Evolutionary conservation across 2,888 invertebrate genomes (phyloP).

Genomic region (Catocala fraxini): DNA sequence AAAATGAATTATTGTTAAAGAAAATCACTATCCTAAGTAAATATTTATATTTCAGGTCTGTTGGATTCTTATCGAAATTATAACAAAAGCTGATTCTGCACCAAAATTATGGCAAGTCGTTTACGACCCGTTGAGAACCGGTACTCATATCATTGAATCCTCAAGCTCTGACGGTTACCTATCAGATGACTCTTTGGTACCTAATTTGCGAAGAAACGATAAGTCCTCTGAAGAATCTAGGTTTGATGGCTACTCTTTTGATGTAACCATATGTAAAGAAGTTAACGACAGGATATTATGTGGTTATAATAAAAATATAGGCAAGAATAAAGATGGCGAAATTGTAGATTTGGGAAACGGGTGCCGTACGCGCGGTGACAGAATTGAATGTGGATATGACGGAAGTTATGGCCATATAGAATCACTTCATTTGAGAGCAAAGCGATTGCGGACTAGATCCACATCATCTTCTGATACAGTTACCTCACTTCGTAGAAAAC

Average conservation of each 20-base stretch:
- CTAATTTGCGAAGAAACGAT: background rate
- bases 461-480: background rate
- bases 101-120: constrained; percentile 61
- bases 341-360: constrained; percentile 61
- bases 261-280: constrained; percentile 63
- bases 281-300: constrained; percentile 68
- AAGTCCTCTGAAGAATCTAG: background rate
- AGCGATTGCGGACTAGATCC: background rate
- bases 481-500: background rate
- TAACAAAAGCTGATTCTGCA: constrained; percentile 50
- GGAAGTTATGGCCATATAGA: constrained; percentile 33
- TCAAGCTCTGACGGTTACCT: constrained; percentile 27
- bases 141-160: constrained; percentile 45
- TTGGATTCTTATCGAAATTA: constrained; percentile 41
- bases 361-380: constrained; percentile 65
- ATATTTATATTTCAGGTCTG: constrained; percentile 49
- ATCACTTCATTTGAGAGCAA: constrained; percentile 9
- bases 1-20: no score
- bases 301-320: constrained; percentile 74
- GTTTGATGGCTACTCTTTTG: constrained; percentile 64
- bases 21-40: constrained; percentile 3
- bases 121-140: constrained; percentile 53
- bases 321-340: constrained; percentile 41
- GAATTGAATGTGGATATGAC: constrained; percentile 77
- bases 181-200: constrained; percentile 17